Evolutionary conservation across 2,797 vertebrate genomes (phyloP).

Genomic region (Myotis findleyi): DNA sequence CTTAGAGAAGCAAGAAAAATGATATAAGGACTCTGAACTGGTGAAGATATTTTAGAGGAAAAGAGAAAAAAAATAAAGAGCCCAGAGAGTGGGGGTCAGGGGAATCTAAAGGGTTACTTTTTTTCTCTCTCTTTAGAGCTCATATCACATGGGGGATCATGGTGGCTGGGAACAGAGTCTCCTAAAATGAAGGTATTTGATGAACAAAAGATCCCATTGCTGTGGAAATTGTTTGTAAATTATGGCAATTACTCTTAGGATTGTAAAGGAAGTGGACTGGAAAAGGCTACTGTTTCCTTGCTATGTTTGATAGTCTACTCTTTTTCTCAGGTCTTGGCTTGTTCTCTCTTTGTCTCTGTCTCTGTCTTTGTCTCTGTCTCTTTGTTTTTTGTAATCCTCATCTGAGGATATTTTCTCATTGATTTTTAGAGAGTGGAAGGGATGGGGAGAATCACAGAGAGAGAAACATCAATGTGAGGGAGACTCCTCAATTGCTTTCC

Average conservation of each 20-base stretch:
- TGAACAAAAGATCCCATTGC: background rate
- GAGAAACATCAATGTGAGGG: too few relatives aligned
- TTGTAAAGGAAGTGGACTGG: background rate
- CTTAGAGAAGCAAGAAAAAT: background rate
- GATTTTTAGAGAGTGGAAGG: too few relatives aligned
- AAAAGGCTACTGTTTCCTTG: background rate
- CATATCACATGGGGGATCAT: background rate
- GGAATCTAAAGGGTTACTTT: background rate
- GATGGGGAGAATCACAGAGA: too few relatives aligned
- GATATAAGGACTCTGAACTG: background rate
- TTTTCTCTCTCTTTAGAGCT: background rate
- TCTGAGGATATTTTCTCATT: too few relatives aligned
- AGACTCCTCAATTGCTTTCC: too few relatives aligned
- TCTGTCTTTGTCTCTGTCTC: too few relatives aligned
- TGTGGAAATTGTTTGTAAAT: background rate
- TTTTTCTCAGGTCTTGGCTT: background rate
- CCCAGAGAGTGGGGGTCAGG: fast-evolving
- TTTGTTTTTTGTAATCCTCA: too few relatives aligned
- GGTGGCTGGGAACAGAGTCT: too few relatives aligned
- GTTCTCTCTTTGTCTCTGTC: too few relatives aligned
- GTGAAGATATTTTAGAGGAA: background rate
- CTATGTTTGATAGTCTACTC: too few relatives aligned
- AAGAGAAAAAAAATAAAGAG: background rate
- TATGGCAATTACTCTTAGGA: background rate
- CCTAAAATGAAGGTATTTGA: background rate